phyloP scores from a whole-genome alignment of 2,113 vertebrate species.

The Entomyzon cyanotis region DNA sequence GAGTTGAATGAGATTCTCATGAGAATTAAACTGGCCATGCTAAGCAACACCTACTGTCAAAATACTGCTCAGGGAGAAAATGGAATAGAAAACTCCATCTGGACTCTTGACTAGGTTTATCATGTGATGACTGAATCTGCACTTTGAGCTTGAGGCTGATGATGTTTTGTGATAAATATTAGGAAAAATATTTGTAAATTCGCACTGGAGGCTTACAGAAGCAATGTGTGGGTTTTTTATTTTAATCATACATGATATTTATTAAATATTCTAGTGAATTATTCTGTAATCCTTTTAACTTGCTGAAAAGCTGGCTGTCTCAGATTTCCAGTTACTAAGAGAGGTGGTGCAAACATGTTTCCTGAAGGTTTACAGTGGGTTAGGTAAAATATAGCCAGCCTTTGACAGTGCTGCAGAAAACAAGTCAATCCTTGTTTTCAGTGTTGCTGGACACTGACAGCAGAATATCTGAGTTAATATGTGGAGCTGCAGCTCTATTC shows the following conservation, averaged over 20 bases:
- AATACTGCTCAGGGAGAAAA: neutral
- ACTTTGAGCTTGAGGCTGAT: neutral
- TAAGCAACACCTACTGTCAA: neutral
- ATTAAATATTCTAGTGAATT: neutral
- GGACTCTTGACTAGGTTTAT: neutral
- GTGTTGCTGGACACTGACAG: neutral
- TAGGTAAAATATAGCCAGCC: neutral
- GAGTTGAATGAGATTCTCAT: neutral
- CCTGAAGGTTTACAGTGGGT: neutral
- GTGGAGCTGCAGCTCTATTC: neutral
- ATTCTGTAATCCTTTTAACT: neutral
- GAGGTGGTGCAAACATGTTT: neutral
- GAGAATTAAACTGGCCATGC: neutral
- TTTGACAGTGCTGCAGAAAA: neutral
- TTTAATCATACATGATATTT: neutral
- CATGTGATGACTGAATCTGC: neutral
- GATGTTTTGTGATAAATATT: neutral
- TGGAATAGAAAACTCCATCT: neutral
- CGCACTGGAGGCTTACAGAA: neutral
- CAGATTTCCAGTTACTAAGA: neutral
- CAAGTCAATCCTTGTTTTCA: constrained; percentile 20
- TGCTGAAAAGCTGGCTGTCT: neutral
- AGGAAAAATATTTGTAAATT: neutral
- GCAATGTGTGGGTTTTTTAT: neutral
- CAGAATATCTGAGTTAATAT: neutral